Base-by-base conservation (phyloP, 2,888 invertebrate genomes). In the Saturnia pavonia region DNA sequence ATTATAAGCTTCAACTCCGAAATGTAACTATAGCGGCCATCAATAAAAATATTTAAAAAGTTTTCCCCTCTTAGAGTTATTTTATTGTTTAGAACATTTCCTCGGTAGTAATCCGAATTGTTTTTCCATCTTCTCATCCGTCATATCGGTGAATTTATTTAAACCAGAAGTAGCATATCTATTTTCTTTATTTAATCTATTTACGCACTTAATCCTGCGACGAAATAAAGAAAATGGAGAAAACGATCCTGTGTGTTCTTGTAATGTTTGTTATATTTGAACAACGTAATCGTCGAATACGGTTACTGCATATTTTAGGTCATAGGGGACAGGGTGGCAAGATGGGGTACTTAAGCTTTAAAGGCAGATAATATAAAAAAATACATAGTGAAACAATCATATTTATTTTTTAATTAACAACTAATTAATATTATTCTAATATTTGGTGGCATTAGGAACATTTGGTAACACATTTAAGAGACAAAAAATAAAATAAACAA, bases 121-220 rank as follows among this genome's bases (percentile, higher is more conserved):
- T 2, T n/a, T 6, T 60, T 75, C 71, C 4, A 67, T 69, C 66
- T 86, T 82, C 6, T 83, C 81, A 0, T 75, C 72, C 0, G 87
- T 85, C 48, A 82, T 83, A 75, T 88, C 88, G 9, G 88, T 78
- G 14, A 85, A 85, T 70, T 83, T 73, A 48, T 86, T 87, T 40
- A 88, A 80, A 34, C 76, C 85, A 70, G 72, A 86, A 8, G 76
- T 78, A 3, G 84, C 80, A 19, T 68, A 27, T 0, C 72, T 4
- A 45, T 67, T 72, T 0, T 69, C 51, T 27, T 69, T 68, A 68
- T 85, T 85, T 25, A 78, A 1, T 27, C 75, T 74, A 57, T 87
- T 86, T 45, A 87, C 83, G 40, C 71, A 67, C 76, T 51, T 69
- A 88, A 78, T 75, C 69, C 79, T 0, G 68, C 70, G 0, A 78